These are phyloP conservation scores for Cygnus buccinator DNA, from an alignment of 2,113 vertebrate genomes.

Conservation along the genomic window DNA sequence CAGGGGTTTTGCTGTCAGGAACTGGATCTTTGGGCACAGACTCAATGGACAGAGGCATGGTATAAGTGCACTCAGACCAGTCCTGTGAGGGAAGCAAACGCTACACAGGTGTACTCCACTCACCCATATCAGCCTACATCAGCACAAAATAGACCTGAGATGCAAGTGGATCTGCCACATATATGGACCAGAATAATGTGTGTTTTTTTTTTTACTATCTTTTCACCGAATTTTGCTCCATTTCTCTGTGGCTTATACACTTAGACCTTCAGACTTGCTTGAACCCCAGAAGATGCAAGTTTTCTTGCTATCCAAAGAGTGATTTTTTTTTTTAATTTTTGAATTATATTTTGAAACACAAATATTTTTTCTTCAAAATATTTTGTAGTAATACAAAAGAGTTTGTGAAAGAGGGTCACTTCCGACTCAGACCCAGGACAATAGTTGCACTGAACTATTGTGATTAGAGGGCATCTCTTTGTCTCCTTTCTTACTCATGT, in stretches of 20 bases:
- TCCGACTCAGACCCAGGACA: background rate
- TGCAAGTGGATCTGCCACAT: background rate
- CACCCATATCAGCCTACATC: background rate
- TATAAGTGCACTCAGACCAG: background rate
- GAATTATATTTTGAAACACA: background rate
- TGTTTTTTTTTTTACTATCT: background rate
- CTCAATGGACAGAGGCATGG: background rate
- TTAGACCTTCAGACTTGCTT: background rate
- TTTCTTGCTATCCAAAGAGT: background rate
- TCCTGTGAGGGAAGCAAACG: background rate
- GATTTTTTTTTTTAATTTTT: background rate
- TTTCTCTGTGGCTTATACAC: background rate
- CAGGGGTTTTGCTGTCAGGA: background rate
- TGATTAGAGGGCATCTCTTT: background rate
- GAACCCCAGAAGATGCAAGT: background rate
- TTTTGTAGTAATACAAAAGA: background rate
- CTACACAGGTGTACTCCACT: background rate
- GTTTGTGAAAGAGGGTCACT: background rate
- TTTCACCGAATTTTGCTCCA: background rate
- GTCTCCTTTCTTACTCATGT: background rate
- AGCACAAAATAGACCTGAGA: background rate
- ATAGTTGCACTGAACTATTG: background rate
- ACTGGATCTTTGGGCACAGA: background rate
- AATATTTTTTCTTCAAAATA: constrained; percentile 6
- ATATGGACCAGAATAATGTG: background rate